A percentile compares a stretch with the other conserved stretches of the same genome.
phyloP scores from a whole-genome alignment of 2,888 invertebrate species.

The Belgica antarctica region DNA sequence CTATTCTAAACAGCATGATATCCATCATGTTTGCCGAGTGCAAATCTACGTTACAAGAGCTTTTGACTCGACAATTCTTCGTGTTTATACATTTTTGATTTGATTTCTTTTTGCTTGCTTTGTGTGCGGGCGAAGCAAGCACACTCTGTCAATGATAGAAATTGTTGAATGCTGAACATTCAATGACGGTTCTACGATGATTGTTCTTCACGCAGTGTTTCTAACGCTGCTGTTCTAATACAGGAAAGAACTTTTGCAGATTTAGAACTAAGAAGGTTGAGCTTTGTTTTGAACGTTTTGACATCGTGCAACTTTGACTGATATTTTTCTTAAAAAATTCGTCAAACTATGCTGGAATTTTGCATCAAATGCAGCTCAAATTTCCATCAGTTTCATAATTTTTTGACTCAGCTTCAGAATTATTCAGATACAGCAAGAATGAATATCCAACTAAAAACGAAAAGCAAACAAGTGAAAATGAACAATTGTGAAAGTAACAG shows the following conservation, averaged over 20 bases:
- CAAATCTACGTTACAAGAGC: conserved; percentile 32
- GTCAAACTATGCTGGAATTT: too few relatives aligned
- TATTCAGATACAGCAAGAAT: too few relatives aligned
- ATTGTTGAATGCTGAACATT: background rate
- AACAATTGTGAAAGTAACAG: background rate
- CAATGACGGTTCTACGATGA: conserved; percentile 10
- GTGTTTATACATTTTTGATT: conserved; percentile 18
- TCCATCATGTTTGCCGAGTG: conserved; percentile 30
- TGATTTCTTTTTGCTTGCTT: background rate
- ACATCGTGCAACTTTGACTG: too few relatives aligned
- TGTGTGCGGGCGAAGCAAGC: background rate
- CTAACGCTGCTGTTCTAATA: background rate
- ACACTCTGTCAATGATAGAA: background rate
- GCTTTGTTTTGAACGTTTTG: too few relatives aligned
- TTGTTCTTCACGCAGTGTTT: background rate
- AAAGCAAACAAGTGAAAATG: too few relatives aligned
- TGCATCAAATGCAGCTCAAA: too few relatives aligned
- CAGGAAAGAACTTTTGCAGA: too few relatives aligned
- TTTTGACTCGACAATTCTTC: background rate
- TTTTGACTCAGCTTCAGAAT: too few relatives aligned
- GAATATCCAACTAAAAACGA: too few relatives aligned
- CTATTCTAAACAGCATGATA: conserved; percentile 13
- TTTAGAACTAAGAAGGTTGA: too few relatives aligned
- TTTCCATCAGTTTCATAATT: too few relatives aligned
- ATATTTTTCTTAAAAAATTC: too few relatives aligned